Conservation (phyloP, 1,140 invertebrate genomes). For the Panonychus citri region DNA sequence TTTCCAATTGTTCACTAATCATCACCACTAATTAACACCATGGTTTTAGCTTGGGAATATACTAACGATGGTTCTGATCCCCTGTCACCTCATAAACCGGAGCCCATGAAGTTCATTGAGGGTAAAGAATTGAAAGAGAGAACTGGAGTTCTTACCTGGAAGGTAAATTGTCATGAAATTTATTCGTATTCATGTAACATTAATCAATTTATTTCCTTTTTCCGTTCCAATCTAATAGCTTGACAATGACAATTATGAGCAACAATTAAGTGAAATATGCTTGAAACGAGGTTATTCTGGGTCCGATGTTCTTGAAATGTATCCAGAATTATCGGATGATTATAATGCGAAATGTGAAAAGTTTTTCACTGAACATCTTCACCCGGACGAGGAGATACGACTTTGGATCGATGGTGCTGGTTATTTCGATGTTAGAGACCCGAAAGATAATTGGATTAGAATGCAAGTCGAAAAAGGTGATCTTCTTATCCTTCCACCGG, state of each 20-base stretch:
- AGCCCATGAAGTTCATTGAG: conserved; percentile 40
- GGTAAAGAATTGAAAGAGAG: conserved; percentile 37
- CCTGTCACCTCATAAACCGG: conserved; percentile 37
- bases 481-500: conserved; percentile 74
- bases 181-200: too few species aligned
- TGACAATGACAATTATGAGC: conserved; percentile 22
- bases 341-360: conserved; percentile 71
- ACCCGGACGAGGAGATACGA: conserved; percentile 90
- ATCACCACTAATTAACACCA: too few species aligned
- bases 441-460: conserved; percentile 68
- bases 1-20: too few species aligned
- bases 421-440: conserved; percentile 86
- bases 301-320: conserved; percentile 65
- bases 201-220: too few species aligned
- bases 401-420: conserved; percentile 60
- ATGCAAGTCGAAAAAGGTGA: conserved; percentile 63
- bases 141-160: conserved; percentile 63
- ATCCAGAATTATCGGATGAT: conserved; percentile 52
- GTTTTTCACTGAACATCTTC: conserved; percentile 82
- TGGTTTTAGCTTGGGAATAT: too few species aligned
- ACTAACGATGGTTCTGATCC: too few species aligned
- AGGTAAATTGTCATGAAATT: conserved; percentile 28
- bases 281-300: conserved; percentile 59
- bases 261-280: conserved; percentile 39
- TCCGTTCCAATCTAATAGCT: conserved; percentile 9